Evolutionary conservation across 2,113 vertebrate genomes (phyloP), one percentile per base, ranked within the genome.

Genomic region (Lepidothrix coronata): DNA sequence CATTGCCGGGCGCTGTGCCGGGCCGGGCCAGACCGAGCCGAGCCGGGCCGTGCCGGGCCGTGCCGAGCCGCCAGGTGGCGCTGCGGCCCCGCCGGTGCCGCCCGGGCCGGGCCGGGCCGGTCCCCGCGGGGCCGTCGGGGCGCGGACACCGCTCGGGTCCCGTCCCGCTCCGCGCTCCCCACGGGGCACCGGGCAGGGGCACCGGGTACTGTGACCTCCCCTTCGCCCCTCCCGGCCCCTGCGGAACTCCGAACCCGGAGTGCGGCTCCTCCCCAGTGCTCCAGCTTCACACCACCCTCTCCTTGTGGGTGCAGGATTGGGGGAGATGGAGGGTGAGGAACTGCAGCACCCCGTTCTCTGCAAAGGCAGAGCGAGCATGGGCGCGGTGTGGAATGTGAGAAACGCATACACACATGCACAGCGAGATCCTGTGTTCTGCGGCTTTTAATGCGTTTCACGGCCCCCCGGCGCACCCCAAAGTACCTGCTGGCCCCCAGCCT

Each of bases 261-360:
- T 12, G 41, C 25, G 1, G 12, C 21, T 41, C 14, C 6, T 30
- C 28, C 35, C 16, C 62, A 2, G 0, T 3, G 1, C 21, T 46
- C 24, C 71, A 3, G 71, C 30, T 19, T 31, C 62, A 1, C 55
- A 55, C 10, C 71, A 5, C 9, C 13, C 24, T 66, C 18, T 28
- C 54, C 9, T 16, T 17, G 21, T 2, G 41, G 49, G 1, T 46
- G 48, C 54, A 5, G 37, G 20, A 3, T 0, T 21, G 2, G 18
- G 8, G 35, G 18, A 16, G 6, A 12, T 25, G 54, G n/a, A 68
- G 62, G 30, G 33, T 4, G 23, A 14, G 30, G 30, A 49, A 3
- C 25, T 20, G 12, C 6, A 41, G 35, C 12, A 48, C n/a, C 6
- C 41, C n/a, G 17, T 28, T 57, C 48, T 12, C 55, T 22, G 11